phyloP scores from a whole-genome alignment of 2,797 vertebrate species.

The Delichon dasypus region DNA sequence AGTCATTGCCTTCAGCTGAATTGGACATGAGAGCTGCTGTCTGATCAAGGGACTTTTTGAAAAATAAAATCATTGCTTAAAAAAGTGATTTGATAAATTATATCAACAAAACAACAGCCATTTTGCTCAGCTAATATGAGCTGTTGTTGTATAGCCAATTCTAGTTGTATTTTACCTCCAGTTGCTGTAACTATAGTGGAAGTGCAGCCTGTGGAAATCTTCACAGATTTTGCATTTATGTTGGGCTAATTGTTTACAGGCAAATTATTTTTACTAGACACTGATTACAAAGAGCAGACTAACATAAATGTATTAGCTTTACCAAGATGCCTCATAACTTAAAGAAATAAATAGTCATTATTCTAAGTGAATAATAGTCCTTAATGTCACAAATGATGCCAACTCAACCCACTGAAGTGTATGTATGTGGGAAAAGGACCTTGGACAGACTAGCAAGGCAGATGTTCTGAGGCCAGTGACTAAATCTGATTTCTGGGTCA shows the following conservation, averaged over 20 bases:
- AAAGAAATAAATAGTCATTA: background rate
- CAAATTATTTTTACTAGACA: background rate
- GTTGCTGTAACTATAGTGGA: background rate
- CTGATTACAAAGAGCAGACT: background rate
- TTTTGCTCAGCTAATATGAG: background rate
- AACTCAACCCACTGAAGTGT: background rate
- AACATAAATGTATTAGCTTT: background rate
- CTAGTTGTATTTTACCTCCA: background rate
- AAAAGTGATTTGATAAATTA: slow-evolving; percentile 33
- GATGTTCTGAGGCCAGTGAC: background rate
- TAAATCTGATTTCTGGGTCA: background rate
- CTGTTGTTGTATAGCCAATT: background rate
- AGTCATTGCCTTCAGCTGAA: fast-evolving
- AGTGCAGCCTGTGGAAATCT: background rate
- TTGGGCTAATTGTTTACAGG: slow-evolving; percentile 26
- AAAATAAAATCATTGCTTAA: background rate
- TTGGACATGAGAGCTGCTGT: background rate
- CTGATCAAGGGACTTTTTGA: background rate
- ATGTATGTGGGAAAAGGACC: background rate
- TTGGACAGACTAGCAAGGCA: background rate
- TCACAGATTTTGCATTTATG: slow-evolving; percentile 14
- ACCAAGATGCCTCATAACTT: background rate
- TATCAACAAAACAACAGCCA: slow-evolving; percentile 16
- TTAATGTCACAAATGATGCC: background rate
- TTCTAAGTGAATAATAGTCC: background rate